Evolutionary conservation across 2,888 invertebrate species (phyloP), one percentile per base, ranked within the genome.

Genomic region (Dexiosoma caninum): DNA sequence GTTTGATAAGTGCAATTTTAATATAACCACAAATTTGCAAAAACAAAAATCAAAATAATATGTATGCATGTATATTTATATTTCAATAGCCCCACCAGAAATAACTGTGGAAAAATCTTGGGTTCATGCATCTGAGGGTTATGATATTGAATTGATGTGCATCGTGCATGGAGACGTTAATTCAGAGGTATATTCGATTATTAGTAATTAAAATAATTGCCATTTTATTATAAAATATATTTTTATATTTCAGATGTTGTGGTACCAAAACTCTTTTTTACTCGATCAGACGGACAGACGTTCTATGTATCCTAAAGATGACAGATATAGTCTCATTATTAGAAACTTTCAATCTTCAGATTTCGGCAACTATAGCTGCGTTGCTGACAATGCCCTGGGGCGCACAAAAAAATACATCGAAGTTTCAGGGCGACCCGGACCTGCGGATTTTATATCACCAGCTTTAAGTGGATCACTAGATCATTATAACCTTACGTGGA

Each of bases 401-500:
- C 87, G 91, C 67, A 91, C 91, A 44, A 92, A 92, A 86, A 92
- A 92, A 85, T 93, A 92, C 85, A 93, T 94, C 84, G 93, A 93
- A 85, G 90, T 94, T 40, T 93, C 93, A 12, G 94, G 94, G 10
- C 91, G 92, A 80, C 94, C 94, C 0, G 93, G 93, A 2, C 92
- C 93, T 16, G 93, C 93, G 0, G 91, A 92, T 83, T 92, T 94
- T 82, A 91, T 92, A 78, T 93, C 93, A 77, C 91, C 93, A 0
- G 92, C 92, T 0, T 91, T 92, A 84, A 93, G 93, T 83, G 90
- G 91, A 23, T 91, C 92, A 80, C 91, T 92, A 51, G 92, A 93
- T 87, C 92, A 92, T 78, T 94, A 93, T 87, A 93, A 93, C 84
- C 88, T 94, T 57, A 92, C 92, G 30, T 94, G 94, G 93, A 91